These are phyloP conservation scores for Sphyrna mokarran DNA, from an alignment of 2,113 vertebrate species.

Conservation along the genomic window DNA sequence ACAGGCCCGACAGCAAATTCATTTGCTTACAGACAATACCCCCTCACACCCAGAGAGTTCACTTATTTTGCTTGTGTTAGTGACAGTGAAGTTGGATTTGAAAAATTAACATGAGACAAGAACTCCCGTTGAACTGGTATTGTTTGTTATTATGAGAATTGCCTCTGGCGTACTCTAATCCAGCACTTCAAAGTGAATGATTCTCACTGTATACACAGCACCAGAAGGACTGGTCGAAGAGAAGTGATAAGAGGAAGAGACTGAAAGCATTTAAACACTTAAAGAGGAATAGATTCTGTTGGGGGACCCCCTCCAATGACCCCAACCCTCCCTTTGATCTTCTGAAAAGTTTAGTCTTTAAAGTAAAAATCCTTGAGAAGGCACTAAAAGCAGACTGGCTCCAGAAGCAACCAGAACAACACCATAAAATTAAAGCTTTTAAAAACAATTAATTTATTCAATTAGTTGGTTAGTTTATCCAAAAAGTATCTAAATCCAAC, in stretches of 20 bases:
- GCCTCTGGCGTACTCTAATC: conserved; percentile 74
- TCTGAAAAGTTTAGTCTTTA: conserved; percentile 70
- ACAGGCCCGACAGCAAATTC: conserved; percentile 64
- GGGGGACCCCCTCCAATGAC: conserved; percentile 41
- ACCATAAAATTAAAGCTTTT: conserved; percentile 22
- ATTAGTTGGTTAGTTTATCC: not conserved
- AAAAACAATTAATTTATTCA: not conserved
- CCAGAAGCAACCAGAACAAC: conserved; percentile 58
- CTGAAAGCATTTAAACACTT: conserved; percentile 62
- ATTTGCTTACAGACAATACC: conserved; percentile 58
- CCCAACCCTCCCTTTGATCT: conserved; percentile 76
- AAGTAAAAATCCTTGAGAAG: conserved; percentile 71
- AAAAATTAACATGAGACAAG: conserved; percentile 76
- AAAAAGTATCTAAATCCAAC: not conserved
- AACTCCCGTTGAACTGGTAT: conserved; percentile 72
- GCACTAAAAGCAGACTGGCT: conserved; percentile 50
- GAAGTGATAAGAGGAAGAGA: conserved; percentile 78
- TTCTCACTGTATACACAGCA: conserved; percentile 78
- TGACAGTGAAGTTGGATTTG: conserved; percentile 74
- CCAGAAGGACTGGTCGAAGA: conserved; percentile 65
- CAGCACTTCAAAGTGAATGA: conserved; percentile 79
- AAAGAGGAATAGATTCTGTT: conserved; percentile 63
- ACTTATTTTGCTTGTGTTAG: conserved; percentile 68
- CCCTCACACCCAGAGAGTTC: conserved; percentile 63
- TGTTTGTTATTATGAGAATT: conserved; percentile 86